phyloP scores from a whole-genome alignment of 2,888 invertebrate genomes.

The Parapristionchus giblindavisi region DNA sequence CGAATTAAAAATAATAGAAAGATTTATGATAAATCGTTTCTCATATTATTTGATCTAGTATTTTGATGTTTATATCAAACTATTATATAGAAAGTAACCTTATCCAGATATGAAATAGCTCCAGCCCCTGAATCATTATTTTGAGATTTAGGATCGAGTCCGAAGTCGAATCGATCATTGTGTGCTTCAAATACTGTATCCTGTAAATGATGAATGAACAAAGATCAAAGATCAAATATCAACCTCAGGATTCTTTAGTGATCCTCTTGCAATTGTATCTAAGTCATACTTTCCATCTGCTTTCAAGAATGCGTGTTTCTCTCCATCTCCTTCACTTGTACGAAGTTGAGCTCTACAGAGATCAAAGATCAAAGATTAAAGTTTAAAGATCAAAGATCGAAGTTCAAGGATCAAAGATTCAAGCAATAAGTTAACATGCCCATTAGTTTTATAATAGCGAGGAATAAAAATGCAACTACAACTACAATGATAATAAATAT shows the following conservation, averaged over 20 bases:
- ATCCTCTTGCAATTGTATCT: slow-evolving; percentile 64
- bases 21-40: too few species aligned
- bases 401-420: too few species aligned
- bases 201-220: slow-evolving; percentile 40
- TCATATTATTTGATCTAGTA: slow-evolving; percentile 10
- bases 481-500: too few species aligned
- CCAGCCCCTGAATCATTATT: slow-evolving; percentile 63
- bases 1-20: too few species aligned
- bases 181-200: slow-evolving; percentile 63
- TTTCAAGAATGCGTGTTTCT: slow-evolving; percentile 64
- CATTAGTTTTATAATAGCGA: not conserved
- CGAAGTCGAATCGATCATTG: slow-evolving; percentile 66
- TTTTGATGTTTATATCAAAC: slow-evolving; percentile 6
- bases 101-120: slow-evolving; percentile 59
- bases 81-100: slow-evolving; percentile 43
- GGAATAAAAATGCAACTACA: too few species aligned
- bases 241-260: slow-evolving; percentile 50
- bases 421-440: too few species aligned
- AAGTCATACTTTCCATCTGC: slow-evolving; percentile 68
- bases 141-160: slow-evolving; percentile 62
- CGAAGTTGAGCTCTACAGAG: slow-evolving; percentile 65
- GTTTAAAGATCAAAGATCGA: not conserved
- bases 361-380: slow-evolving; percentile 1
- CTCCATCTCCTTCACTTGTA: slow-evolving; percentile 58
- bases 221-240: not conserved